These are phyloP conservation scores for Bolinopsis microptera DNA, from an alignment of 37 sponge, comb jelly and placozoan genomes.

Conservation along the genomic window DNA sequence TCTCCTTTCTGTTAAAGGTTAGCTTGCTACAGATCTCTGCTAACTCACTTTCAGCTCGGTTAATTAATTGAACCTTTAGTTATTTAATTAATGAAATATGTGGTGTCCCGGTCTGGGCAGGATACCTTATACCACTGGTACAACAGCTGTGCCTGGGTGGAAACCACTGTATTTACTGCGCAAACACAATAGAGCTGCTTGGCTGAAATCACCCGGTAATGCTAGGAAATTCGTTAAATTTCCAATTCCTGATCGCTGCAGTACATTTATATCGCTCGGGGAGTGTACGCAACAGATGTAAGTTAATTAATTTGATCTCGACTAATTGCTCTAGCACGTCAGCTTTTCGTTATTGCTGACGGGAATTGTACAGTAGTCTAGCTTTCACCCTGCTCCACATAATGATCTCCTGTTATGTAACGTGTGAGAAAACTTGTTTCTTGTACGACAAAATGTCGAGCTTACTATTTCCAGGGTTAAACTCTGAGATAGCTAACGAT, in stretches of 20 bases:
- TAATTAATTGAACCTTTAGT: background rate
- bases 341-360: background rate
- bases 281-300: too few relatives aligned
- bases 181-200: background rate
- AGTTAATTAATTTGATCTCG: background rate
- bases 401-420: background rate
- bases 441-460: too few relatives aligned
- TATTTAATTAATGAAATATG: background rate
- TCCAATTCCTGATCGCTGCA: background rate
- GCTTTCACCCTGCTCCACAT: background rate
- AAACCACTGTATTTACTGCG: background rate
- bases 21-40: background rate
- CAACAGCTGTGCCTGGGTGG: background rate
- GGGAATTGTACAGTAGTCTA: background rate
- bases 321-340: background rate
- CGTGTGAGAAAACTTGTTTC: background rate
- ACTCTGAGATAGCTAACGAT: too few relatives aligned
- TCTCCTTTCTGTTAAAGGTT: background rate
- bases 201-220: background rate
- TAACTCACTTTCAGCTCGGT: background rate
- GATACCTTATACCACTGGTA: background rate
- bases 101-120: background rate
- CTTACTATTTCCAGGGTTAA: too few relatives aligned
- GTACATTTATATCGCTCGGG: background rate
- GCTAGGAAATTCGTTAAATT: background rate